A percentile compares a stretch with the other conserved stretches of the same genome.
Conservation (phyloP, 2,888 invertebrate species). For the Cotesia congregata region DNA sequence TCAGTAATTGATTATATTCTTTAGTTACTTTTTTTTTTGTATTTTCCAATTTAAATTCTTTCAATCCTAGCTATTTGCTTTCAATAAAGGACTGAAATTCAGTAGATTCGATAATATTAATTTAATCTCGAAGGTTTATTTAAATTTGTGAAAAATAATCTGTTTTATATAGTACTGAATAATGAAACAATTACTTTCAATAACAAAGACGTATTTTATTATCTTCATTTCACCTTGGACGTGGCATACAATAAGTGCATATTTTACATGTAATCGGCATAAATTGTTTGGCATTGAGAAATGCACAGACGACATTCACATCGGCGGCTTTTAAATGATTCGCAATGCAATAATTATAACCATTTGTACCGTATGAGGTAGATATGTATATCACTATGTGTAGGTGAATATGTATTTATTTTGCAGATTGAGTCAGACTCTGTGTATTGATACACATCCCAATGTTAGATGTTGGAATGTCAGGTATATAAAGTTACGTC, state of each 20-base stretch:
- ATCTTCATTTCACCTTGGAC: slow-evolving; percentile 36
- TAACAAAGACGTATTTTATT: slow-evolving; percentile 27
- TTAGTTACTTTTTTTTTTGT: slow-evolving; percentile 13
- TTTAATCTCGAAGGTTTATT: slow-evolving; percentile 11
- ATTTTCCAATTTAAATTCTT: neutral
- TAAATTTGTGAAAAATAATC: neutral
- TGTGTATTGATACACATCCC: neutral
- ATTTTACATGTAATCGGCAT: slow-evolving; percentile 24
- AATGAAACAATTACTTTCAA: slow-evolving; percentile 36
- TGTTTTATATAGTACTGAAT: slow-evolving; percentile 9
- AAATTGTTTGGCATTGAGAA: slow-evolving; percentile 27
- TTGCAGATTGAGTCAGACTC: neutral
- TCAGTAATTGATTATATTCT: slow-evolving; percentile 40
- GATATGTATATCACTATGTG: neutral
- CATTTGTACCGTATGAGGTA: neutral
- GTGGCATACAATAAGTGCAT: slow-evolving; percentile 36
- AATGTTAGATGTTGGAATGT: neutral
- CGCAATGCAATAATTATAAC: neutral
- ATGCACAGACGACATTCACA: slow-evolving; percentile 33
- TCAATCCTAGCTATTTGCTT: neutral
- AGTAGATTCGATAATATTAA: neutral
- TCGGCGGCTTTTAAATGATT: neutral
- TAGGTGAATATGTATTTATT: neutral
- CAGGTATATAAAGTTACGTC: neutral
- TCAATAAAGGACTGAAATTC: slow-evolving; percentile 2